phyloP scores from a whole-genome alignment of 2,888 invertebrate species.

The Cyclophora albipunctata region DNA sequence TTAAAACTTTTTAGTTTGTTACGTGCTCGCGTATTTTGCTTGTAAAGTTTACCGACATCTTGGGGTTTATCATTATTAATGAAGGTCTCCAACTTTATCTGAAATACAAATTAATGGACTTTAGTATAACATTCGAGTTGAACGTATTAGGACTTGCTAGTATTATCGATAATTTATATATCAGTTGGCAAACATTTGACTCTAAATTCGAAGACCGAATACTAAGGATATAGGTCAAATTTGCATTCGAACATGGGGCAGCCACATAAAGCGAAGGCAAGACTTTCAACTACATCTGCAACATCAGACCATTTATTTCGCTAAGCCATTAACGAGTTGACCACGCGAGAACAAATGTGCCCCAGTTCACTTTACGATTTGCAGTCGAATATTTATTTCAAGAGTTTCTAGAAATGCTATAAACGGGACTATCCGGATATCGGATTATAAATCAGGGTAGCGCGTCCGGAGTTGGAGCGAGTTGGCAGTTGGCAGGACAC shows the following conservation, averaged over 20 bases:
- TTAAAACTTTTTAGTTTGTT: slow-evolving; percentile 27
- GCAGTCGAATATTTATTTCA: slow-evolving; percentile 22
- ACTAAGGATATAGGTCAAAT: too few species aligned
- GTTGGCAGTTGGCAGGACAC: slow-evolving; percentile 29
- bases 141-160: slow-evolving; percentile 8
- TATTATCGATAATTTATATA: too few species aligned
- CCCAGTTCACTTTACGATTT: slow-evolving; percentile 20
- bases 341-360: slow-evolving; percentile 25
- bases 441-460: slow-evolving; percentile 50
- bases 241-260: too few species aligned
- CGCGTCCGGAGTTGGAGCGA: slow-evolving; percentile 37
- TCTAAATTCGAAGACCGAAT: too few species aligned
- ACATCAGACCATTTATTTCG: slow-evolving; percentile 25
- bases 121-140: neutral
- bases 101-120: slow-evolving; percentile 8
- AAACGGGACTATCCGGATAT: slow-evolving; percentile 36
- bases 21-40: slow-evolving; percentile 17
- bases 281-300: slow-evolving; percentile 16
- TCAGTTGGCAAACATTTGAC: too few species aligned
- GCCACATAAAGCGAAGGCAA: slow-evolving; percentile 1
- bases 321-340: slow-evolving; percentile 20
- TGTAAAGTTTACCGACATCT: slow-evolving; percentile 14
- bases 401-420: slow-evolving; percentile 24
- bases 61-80: slow-evolving; percentile 6
- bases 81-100: too few species aligned